A percentile compares a stretch with the other conserved stretches of the same genome.
phyloP scores from a whole-genome alignment of 2,888 invertebrate species.

The Scaptomyza caliginosa region DNA sequence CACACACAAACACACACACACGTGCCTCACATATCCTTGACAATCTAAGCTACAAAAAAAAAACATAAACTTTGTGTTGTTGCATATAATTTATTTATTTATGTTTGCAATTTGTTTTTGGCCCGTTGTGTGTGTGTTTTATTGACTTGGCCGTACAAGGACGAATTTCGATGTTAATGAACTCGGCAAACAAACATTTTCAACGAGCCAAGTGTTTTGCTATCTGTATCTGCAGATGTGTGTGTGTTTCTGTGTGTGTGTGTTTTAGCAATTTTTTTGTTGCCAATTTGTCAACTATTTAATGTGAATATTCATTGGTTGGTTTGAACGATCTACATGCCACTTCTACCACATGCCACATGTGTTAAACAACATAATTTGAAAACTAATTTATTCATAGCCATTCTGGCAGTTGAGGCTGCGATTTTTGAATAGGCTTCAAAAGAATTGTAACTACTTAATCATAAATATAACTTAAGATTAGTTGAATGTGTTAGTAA shows the following conservation, averaged over 20 bases:
- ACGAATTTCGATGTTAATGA: slow-evolving; percentile 74
- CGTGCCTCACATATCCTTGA: slow-evolving; percentile 51
- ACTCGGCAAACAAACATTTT: slow-evolving; percentile 71
- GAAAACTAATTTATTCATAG: slow-evolving; percentile 67
- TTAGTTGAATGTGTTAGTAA: too few relatives aligned
- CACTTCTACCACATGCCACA: background rate
- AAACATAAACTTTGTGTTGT: slow-evolving; percentile 35
- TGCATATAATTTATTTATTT: slow-evolving; percentile 64
- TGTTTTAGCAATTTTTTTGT: slow-evolving; percentile 49
- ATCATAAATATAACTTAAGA: too few relatives aligned
- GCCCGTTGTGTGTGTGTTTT: slow-evolving; percentile 22
- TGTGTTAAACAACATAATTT: slow-evolving; percentile 64
- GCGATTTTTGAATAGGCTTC: slow-evolving; percentile 16
- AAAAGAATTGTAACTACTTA: too few relatives aligned
- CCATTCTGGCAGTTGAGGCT: slow-evolving; percentile 24
- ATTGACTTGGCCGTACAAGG: slow-evolving; percentile 53
- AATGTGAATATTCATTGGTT: slow-evolving; percentile 53
- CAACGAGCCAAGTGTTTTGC: slow-evolving; percentile 54
- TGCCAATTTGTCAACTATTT: slow-evolving; percentile 66
- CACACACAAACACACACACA: slow-evolving; percentile 9
- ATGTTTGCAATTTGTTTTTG: slow-evolving; percentile 62
- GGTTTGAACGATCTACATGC: slow-evolving; percentile 42
- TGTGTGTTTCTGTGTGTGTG: slow-evolving; percentile 17
- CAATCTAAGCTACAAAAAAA: slow-evolving; percentile 18
- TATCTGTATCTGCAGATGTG: slow-evolving; percentile 23